These are phyloP conservation scores for Falco cherrug DNA, from an alignment of 2,797 vertebrate genomes.

Conservation along the genomic window DNA sequence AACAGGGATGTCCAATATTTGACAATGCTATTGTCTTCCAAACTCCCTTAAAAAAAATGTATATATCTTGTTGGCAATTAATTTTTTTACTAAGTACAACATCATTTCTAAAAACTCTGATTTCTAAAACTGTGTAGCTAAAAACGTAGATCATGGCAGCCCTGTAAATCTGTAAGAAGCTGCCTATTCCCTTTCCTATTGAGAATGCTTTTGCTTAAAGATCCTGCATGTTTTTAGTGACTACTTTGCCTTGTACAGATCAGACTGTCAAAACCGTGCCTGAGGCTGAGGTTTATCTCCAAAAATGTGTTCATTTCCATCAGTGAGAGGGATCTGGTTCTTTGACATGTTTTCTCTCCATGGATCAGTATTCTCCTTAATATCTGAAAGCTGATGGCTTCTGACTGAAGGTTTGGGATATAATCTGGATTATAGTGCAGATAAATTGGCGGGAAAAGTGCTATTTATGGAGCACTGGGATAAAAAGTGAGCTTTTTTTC, in stretches of 20 bases:
- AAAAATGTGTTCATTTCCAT: background rate
- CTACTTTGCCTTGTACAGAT: background rate
- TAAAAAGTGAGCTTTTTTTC: background rate
- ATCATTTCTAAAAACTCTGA: background rate
- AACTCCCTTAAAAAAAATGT: background rate
- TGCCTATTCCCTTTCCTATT: background rate
- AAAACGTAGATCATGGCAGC: background rate
- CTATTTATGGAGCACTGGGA: background rate
- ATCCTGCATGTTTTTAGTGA: background rate
- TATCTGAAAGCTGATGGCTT: background rate
- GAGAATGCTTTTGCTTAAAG: background rate
- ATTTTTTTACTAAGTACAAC: background rate
- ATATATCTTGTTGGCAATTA: background rate
- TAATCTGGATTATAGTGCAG: background rate
- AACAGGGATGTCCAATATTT: background rate
- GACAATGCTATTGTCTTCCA: background rate
- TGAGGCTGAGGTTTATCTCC: background rate
- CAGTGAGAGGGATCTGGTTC: background rate
- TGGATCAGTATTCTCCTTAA: background rate
- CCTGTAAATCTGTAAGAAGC: background rate
- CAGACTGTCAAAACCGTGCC: background rate
- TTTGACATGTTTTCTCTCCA: background rate
- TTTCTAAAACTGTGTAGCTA: background rate
- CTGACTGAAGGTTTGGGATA: background rate
- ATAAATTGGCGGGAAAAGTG: background rate